Base-by-base conservation (phyloP, 92 coral and sea anemone species). In the Epizoanthus ramosus region DNA sequence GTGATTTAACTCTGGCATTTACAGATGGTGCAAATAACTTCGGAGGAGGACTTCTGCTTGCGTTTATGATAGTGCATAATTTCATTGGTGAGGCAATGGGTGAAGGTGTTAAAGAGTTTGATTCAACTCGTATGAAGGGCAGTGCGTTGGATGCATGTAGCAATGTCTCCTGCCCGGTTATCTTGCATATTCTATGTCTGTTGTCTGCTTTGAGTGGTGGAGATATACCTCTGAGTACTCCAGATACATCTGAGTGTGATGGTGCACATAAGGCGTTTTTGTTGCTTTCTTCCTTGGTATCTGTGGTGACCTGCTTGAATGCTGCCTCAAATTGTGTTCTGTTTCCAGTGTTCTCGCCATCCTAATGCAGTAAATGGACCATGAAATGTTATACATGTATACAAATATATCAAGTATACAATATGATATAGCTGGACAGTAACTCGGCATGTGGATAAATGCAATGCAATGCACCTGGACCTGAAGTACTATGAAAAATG, bases 351-450 rank as follows among this genome's bases (percentile, higher is more conserved):
- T 13, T 17, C 45, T 77, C 59, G 50, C 43, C 39, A 15, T 77
- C 68, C 82, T 66, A 41, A 77, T 60, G 45, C 39, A 77, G 50
- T 16, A 77, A 77, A 60, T 8, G 41, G 47, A 59, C 45, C 6
- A 66, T 19, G 31, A 3, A 33, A 25, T 9, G n/a, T 14, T 37
- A 66, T 14, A 66, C 22, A 64, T 24, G 31, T 24, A 37, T 19
- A 50, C 2, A 13, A 28, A 2, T 28, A 28, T 28, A 28, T 28
- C 43, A 37, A 3, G 43, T 37, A 37, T 37, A 37, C 6, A 37
- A 37, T 37, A 1, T 37, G 43, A 37, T 37, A 37, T 3, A 37
- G 1, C 43, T 37, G 43, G 43, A 37, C 5, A 37, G 53, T 4
- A 45, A 45, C 53, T 45, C 10, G 10, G 10, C 52, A 45, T 5